phyloP scores from a whole-genome alignment of 1,140 invertebrate genomes.

The Heliothis subflexa region DNA sequence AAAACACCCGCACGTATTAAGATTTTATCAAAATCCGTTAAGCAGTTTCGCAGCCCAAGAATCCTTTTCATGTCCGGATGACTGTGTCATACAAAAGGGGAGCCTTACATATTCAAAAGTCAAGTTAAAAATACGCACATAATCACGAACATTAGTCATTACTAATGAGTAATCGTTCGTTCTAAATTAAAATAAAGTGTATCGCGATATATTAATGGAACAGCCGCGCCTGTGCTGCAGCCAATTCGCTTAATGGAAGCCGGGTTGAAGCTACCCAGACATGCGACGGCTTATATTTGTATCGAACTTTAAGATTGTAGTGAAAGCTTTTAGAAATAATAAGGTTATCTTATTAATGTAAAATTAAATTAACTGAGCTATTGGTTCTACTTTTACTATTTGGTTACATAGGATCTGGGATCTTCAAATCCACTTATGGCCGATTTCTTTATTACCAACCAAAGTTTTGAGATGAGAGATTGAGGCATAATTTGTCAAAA shows the following conservation, averaged over 20 bases:
- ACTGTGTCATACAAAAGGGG: conserved; percentile 19
- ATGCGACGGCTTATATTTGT: background rate
- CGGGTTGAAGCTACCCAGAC: conserved; percentile 30
- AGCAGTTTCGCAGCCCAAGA: too few relatives aligned
- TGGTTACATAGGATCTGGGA: too few relatives aligned
- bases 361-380: too few relatives aligned
- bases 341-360: background rate
- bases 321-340: conserved; percentile 23
- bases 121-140: conserved; percentile 17
- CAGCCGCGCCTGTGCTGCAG: conserved; percentile 7
- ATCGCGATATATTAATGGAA: conserved; percentile 4
- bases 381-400: too few relatives aligned
- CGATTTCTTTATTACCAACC: too few relatives aligned
- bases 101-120: background rate
- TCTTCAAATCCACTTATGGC: too few relatives aligned
- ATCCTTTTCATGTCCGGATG: background rate
- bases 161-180: conserved; percentile 9
- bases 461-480: too few relatives aligned
- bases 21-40: too few relatives aligned
- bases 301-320: background rate
- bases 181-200: conserved; percentile 16
- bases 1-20: too few relatives aligned
- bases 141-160: conserved; percentile 30
- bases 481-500: too few relatives aligned
- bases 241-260: conserved; percentile 21